Base-by-base conservation (phyloP, 1,140 invertebrate species). In the Ptiloglossa arizonensis region DNA sequence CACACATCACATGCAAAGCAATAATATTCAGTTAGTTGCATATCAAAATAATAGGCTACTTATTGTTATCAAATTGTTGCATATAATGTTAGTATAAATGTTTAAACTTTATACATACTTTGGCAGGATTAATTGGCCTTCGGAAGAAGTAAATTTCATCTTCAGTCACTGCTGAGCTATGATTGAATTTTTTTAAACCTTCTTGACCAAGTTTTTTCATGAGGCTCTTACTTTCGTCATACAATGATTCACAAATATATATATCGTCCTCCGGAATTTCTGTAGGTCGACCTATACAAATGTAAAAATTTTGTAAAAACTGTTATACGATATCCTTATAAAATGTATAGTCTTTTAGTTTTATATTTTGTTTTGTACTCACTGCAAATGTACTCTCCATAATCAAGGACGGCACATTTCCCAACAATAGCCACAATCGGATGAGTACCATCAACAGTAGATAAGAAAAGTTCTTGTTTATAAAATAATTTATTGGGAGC, bases 71-170 rank as follows among this genome's bases (percentile, higher is more conserved):
- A 17, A 32, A 71, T 17, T 41, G 56, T 46, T 50, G 38, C 44
- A 35, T 69, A 27, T 38, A 52, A 72, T 59, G 68, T 85, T 80
- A 80, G 62, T 56, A 48, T 59, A 64, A 52, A 64, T 73, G 44
- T 27, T 57, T 57, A 44, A 59, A 32, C 78, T n/a, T 64, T 24
- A 57, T 67, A 64, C 89, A 90, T 92, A 96, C 96, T 93, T 96
- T 97, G 74, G 95, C 93, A 27, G 96, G 96, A 90, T 95, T 95
- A 35, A 96, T 95, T 5, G 95, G 93, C 54, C 96, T 95, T 66
- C 96, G 94, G 92, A 98, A 98, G 90, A 96, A 97, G 87, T 97
- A 98, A 50, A 98, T 95, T 94, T 99, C 98, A 93, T 99, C 98
- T 80, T 98, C 96, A 11, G 95, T 96, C 5, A 99, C 98, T 22